Evolutionary conservation across 2,113 vertebrate species (phyloP).

Genomic region (Stictonetta naevosa): DNA sequence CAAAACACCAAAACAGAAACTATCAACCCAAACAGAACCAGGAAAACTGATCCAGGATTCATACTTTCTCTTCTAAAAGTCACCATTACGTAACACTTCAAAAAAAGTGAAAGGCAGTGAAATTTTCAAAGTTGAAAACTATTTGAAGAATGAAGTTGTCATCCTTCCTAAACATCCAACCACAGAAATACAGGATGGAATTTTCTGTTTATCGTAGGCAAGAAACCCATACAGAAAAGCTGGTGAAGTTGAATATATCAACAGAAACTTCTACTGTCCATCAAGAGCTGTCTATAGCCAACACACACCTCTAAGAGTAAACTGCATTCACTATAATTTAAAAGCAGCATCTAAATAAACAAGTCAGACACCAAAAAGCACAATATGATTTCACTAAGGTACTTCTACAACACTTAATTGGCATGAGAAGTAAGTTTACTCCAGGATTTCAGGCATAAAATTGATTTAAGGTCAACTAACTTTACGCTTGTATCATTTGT

Average conservation of each 20-base stretch:
- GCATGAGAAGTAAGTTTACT: neutral
- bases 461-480: neutral
- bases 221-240: neutral
- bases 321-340: neutral
- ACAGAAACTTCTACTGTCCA: neutral
- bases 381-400: fast-evolving
- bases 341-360: neutral
- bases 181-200: neutral
- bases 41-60: neutral
- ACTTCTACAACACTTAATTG: neutral
- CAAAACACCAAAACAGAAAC: neutral
- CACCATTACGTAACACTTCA: neutral
- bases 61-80: neutral
- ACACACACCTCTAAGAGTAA: neutral
- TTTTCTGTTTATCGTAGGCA: neutral
- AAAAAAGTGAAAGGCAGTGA: neutral
- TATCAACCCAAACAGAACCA: neutral
- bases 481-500: neutral
- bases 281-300: neutral
- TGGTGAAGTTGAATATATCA: neutral
- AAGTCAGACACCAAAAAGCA: neutral
- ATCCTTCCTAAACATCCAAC: neutral
- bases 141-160: neutral
- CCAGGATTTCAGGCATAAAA: neutral
- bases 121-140: neutral